Base-by-base conservation (phyloP, 2,888 invertebrate genomes). In the Schizaphis graminum region DNA sequence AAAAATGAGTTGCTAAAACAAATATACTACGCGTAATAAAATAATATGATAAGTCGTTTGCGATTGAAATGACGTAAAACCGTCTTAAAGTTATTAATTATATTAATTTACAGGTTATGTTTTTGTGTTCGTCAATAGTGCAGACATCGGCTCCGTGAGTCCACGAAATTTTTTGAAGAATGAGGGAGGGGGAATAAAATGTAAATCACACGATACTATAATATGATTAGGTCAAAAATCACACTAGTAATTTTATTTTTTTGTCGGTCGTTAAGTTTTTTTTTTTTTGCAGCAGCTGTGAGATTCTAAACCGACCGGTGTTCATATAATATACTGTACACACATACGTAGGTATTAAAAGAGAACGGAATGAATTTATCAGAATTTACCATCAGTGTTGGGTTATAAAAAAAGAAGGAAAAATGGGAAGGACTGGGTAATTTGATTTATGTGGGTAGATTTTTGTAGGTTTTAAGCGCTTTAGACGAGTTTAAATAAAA, bases 401-500 rank as follows among this genome's bases (percentile, higher is more conserved):
- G 26, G 87, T 47, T 24, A 87, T 61, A 84, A 77, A n/a, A 49
- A 88, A n/a, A 28, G 21, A 8, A n/a, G 44, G 21, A 10, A 28
- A n/a, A 61, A 44, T 28, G 90, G n/a, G 24, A 49, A 41, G 41
- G 88, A 44, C 16, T 49, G 57, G 28, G 41, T 84, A 84, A 89
- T 93, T 90, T 94, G 90, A 94, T 94, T 94, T 94, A 94, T 94
- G 91, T 61, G 94, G 90, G 90, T 91, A 49, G 41, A 49, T 47
- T 89, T 86, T 92, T 86, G 84, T 49, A 49, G 93, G 84, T 94
- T 94, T 90, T 90, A 93, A 93, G 57, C 93, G 90, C 84, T 93
- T 94, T 91, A 94, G 90, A 94, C 86, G 86, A 86, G 86, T 90
- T 94, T 94, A 94, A 94, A 94, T 90, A 94, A 94, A 94, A 90